phyloP scores from a whole-genome alignment of 2,797 vertebrate species.

The Takifugu ocellatus region DNA sequence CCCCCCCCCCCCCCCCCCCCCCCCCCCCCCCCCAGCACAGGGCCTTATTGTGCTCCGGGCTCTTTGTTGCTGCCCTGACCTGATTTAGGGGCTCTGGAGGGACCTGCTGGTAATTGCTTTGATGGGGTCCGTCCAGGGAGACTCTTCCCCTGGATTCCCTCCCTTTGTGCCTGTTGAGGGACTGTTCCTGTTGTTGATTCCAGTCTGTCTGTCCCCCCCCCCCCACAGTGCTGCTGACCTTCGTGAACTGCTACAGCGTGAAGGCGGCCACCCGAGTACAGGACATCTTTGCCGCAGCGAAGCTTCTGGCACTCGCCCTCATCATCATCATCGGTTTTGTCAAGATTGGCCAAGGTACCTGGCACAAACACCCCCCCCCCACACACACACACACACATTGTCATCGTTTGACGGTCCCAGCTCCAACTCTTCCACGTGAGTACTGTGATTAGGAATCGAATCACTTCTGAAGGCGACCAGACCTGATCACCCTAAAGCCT shows the following conservation, averaged over 20 bases:
- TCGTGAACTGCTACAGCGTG: slow-evolving; percentile 96
- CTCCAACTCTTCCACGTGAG: too few species aligned
- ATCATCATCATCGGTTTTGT: slow-evolving; percentile 95
- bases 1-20: slow-evolving; percentile 26
- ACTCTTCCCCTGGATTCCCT: slow-evolving; percentile 20
- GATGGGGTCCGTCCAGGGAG: slow-evolving; percentile 36
- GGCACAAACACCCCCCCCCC: background rate
- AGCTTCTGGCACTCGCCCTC: slow-evolving; percentile 86
- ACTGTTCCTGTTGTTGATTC: background rate
- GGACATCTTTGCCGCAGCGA: slow-evolving; percentile 91
- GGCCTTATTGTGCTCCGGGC: slow-evolving; percentile 62
- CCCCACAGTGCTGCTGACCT: slow-evolving; percentile 84
- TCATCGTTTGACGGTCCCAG: background rate
- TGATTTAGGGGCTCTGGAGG: slow-evolving; percentile 71
- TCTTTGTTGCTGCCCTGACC: slow-evolving; percentile 53
- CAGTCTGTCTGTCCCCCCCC: background rate
- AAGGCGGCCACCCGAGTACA: slow-evolving; percentile 93
- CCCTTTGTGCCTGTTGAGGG: background rate
- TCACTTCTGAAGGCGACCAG: too few species aligned
- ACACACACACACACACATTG: background rate
- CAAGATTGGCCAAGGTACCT: slow-evolving; percentile 63
- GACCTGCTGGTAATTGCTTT: slow-evolving; percentile 65
- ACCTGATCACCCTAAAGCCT: too few species aligned
- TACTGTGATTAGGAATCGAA: too few species aligned
- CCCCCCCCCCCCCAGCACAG: slow-evolving; percentile 44